Conservation (phyloP, 2,888 invertebrate species). For the Matsumyia berberina region DNA sequence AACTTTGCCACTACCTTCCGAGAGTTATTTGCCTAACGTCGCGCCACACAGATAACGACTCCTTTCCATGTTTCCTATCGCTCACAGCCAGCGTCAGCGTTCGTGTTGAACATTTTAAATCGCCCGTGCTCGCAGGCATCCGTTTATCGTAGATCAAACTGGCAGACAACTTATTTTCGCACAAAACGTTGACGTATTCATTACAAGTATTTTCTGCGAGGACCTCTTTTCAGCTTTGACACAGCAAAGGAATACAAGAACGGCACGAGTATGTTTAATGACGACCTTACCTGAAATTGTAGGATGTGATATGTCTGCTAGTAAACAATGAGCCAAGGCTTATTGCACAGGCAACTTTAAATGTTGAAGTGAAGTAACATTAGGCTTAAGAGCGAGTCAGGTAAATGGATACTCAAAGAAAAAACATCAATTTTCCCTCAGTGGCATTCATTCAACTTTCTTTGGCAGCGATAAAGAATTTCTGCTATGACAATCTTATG, state of each 20-base stretch:
- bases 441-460: constrained; percentile 69
- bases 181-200: constrained; percentile 67
- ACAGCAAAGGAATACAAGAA: constrained; percentile 40
- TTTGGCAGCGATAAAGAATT: constrained; percentile 47
- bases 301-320: constrained; percentile 35
- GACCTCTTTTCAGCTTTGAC: constrained; percentile 35
- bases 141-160: constrained; percentile 74
- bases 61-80: constrained; percentile 52
- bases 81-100: constrained; percentile 45
- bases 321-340: constrained; percentile 47
- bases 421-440: constrained; percentile 58
- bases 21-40: constrained; percentile 54
- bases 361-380: constrained; percentile 16
- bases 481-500: constrained; percentile 46
- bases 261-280: constrained; percentile 50
- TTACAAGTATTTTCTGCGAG: constrained; percentile 61
- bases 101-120: constrained; percentile 75
- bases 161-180: constrained; percentile 71
- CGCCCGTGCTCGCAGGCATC: constrained; percentile 69
- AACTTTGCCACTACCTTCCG: constrained; percentile 44
- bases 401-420: constrained; percentile 57
- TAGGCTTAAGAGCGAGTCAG: neutral
- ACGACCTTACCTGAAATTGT: constrained; percentile 48
- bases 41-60: constrained; percentile 48
- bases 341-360: constrained; percentile 29